A percentile compares a stretch with the other conserved stretches of the same genome.
Conservation (phyloP, 92 coral and sea anemone genomes). For the Ricordea florida region DNA sequence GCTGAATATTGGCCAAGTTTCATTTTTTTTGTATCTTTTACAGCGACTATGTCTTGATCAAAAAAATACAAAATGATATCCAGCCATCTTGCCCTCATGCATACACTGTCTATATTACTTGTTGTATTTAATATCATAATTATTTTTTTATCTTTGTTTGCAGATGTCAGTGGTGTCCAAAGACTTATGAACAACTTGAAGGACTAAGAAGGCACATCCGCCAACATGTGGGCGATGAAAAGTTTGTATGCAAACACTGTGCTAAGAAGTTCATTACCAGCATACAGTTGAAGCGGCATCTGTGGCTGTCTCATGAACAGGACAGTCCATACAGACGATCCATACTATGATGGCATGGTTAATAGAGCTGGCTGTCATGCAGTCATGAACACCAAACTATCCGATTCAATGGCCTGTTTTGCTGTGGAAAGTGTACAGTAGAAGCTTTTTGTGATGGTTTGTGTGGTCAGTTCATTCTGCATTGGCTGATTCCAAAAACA, state of each 20-base stretch:
- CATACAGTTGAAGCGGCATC: slow-evolving; percentile 83
- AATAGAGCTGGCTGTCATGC: no score
- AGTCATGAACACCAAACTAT: no score
- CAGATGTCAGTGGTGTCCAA: slow-evolving; percentile 93
- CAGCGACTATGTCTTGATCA: no score
- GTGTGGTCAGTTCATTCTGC: no score
- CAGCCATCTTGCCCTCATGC: no score
- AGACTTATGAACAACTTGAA: slow-evolving; percentile 86
- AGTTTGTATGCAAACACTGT: slow-evolving; percentile 82
- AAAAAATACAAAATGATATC: no score
- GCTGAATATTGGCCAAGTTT: no score
- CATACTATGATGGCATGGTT: slow-evolving; percentile 30
- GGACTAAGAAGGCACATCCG: slow-evolving; percentile 83
- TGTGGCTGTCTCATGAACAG: slow-evolving; percentile 87
- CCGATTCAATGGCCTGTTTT: neutral
- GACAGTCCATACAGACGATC: slow-evolving; percentile 88
- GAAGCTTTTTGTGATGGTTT: slow-evolving; percentile 6
- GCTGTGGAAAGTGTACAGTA: neutral
- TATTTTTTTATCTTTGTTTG: neutral
- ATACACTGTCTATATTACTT: no score
- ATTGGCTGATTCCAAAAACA: no score
- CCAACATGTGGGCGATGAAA: slow-evolving; percentile 88
- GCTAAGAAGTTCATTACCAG: slow-evolving; percentile 84
- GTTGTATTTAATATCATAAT: neutral
- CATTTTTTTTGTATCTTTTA: no score